Evolutionary conservation across 37 sponge, comb jelly and placozoan species (phyloP), one percentile per base, ranked within the genome.

Genomic region (Axinella damicornis): DNA sequence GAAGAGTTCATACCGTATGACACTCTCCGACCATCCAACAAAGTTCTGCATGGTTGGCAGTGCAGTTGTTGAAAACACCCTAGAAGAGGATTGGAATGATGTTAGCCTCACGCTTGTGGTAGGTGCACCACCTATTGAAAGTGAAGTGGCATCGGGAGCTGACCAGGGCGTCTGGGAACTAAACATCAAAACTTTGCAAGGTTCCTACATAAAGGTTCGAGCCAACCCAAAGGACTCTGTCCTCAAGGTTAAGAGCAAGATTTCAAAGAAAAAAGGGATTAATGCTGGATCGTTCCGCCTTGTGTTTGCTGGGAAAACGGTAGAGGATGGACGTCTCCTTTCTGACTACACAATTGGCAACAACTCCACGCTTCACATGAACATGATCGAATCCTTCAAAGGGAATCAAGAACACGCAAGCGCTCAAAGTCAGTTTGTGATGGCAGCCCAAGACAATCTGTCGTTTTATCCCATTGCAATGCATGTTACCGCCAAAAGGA

Each of bases 61-160:
- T 18, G 97, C 97, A 18, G 77, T 96, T 21, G 87, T 96, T 27
- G 90, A 92, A 53, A 96, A 96, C 71, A 91, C 85, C 6, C 81
- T 92, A 21, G 88, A 91, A 39, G 97, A 96, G 84, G 97, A 96
- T 57, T 96, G 97, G 97, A 90, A 89, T 53, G 89, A 92, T 40
- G 82, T 95, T 22, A 82, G 85, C 40, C 84, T 95, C 25, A 89
- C 88, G 0, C 79, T 96, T 36, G 94, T 96, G 25, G 97, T 96
- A 0, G 97, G 97, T 16, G 92, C 94, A 65, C 97, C 97, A 16
- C 54, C 91, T n/a, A 63, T 94, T 20, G 84, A 71, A 31, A 4
- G 9, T 0, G 25, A 38, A 0, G 53, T 75, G 1, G 18, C 55
- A 12, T 21, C 62, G n/a, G 27, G 38, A 13, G 33, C 20, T 21